Evolutionary conservation across 1,140 invertebrate genomes (phyloP).

Genomic region (Cyclargus thomasi): DNA sequence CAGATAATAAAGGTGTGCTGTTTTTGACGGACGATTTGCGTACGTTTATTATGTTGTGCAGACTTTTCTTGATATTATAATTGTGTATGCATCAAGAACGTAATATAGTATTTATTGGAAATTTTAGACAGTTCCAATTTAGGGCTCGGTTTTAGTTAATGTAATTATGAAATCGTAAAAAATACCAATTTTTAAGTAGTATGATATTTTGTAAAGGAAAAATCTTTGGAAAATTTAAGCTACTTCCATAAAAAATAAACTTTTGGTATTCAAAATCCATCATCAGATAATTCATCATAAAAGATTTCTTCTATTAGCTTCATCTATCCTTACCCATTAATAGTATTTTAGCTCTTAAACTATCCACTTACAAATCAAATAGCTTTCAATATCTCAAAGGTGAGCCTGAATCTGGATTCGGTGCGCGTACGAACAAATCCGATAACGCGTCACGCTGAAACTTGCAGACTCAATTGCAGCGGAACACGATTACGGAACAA

Average conservation of each 20-base stretch:
- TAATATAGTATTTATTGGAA: too few relatives aligned
- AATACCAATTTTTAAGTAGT: too few relatives aligned
- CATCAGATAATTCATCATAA: too few relatives aligned
- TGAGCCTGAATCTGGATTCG: conserved; percentile 30
- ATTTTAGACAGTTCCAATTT: too few relatives aligned
- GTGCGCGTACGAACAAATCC: conserved; percentile 54
- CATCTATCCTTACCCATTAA: too few relatives aligned
- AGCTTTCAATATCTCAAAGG: conserved; percentile 10
- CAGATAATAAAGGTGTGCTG: conserved; percentile 10
- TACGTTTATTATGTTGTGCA: neutral
- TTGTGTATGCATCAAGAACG: neutral
- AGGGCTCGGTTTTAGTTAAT: too few relatives aligned
- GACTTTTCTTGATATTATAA: neutral
- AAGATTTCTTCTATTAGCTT: too few relatives aligned
- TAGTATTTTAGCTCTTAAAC: neutral
- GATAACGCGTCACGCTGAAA: conserved; percentile 58
- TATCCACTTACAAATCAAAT: conserved; percentile 11
- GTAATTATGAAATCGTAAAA: too few relatives aligned
- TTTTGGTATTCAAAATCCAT: too few relatives aligned
- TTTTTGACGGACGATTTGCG: neutral
- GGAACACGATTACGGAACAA: conserved; percentile 54
- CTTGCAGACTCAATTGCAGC: conserved; percentile 62
- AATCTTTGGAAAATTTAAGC: too few relatives aligned
- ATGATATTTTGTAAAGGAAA: too few relatives aligned
- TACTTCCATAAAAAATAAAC: too few relatives aligned